Evolutionary conservation across 2,888 invertebrate genomes (phyloP).

Genomic region (Saturnia japonica): DNA sequence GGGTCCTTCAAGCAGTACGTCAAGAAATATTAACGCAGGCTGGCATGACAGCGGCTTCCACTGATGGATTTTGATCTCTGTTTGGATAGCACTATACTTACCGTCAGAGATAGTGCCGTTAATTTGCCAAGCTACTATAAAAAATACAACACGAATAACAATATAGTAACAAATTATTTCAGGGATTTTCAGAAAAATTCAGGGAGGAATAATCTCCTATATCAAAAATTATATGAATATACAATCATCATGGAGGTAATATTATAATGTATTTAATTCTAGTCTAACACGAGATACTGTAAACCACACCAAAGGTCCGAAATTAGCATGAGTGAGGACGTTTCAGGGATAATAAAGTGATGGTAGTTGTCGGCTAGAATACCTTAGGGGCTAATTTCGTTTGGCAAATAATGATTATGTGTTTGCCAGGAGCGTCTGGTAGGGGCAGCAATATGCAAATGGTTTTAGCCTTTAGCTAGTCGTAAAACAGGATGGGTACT

Average conservation of each 20-base stretch:
- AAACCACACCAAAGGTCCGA: slow-evolving; percentile 74
- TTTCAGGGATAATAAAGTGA: slow-evolving; percentile 76
- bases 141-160: too few species aligned
- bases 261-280: slow-evolving; percentile 42
- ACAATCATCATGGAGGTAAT: slow-evolving; percentile 17
- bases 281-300: slow-evolving; percentile 45
- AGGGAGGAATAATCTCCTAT: too few species aligned
- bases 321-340: slow-evolving; percentile 76
- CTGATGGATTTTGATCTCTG: too few species aligned
- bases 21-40: too few species aligned
- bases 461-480: slow-evolving; percentile 71
- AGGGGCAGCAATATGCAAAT: slow-evolving; percentile 77
- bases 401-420: slow-evolving; percentile 76
- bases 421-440: slow-evolving; percentile 53
- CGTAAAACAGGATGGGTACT: slow-evolving; percentile 31
- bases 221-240: background rate
- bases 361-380: slow-evolving; percentile 67
- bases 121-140: too few species aligned
- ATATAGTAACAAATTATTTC: too few species aligned
- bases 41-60: too few species aligned
- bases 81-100: too few species aligned
- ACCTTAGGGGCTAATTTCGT: slow-evolving; percentile 79
- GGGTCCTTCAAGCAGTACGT: too few species aligned
- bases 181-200: too few species aligned
- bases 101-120: too few species aligned